Base-by-base conservation (phyloP, 1,140 invertebrate genomes). In the Zophobas morio region DNA sequence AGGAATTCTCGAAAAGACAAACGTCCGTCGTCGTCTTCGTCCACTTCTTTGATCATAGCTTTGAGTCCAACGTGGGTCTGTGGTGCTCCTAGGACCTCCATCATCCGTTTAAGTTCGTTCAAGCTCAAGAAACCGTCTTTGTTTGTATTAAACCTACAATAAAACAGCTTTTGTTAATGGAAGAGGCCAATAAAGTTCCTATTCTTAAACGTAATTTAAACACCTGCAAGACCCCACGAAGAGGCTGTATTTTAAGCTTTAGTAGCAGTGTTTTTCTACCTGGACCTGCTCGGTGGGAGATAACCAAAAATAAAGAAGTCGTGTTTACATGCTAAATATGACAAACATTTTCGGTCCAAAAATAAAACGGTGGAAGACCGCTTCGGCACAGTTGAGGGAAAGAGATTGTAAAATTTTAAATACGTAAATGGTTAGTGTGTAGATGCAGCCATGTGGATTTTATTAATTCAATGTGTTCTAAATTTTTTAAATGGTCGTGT, bases 21-120 rank as follows among this genome's bases (percentile, higher is more conserved):
- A 84, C 94, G 95, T 40, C 92, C 92, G 85, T 98, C 96, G 33
- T 91, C 87, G 84, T 98, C 96, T 86, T 97, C 96, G 84, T 98
- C 96, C 8, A 98, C 94, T 88, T 96, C 95, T 75, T 94, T 91
- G 81, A 99, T 98, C 97, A 99, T 99, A 42, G 92, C 92, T 85
- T 98, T 98, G 2, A 99, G 89, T 0, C 94, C 95, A 1, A 99
- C 87, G 88, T 99, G 97, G 4, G 97, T 99, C 87, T 98, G 97
- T 6, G 96, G 96, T 5, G 94, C 96, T 32, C 94, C 96, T n/a
- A 99, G 87, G 56, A 95, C 94, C 86, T 99, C 97, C 97, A 98
- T 99, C 96, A 98, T 98, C 6, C 92, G 87, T 86, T 99, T 99
- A 53, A 99, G 86, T 85, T 99, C 96, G 51, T 90, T 90, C 51